These are phyloP conservation scores for Ephestia elutella DNA, from an alignment of 1,140 invertebrate genomes.

Conservation along the genomic window DNA sequence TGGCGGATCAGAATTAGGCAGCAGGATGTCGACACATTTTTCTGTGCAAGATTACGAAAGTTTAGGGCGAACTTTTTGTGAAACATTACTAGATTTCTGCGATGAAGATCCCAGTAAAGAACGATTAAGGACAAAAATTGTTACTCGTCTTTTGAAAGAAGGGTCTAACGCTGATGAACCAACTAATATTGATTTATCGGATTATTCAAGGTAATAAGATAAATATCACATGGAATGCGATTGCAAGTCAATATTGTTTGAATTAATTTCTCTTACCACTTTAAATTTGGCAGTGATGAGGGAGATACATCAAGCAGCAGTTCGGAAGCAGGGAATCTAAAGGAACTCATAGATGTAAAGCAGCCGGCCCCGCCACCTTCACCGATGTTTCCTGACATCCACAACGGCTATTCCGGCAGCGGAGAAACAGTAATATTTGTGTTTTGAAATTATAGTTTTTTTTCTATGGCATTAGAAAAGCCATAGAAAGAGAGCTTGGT, in stretches of 20 bases:
- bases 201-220: conserved; percentile 84
- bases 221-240: background rate
- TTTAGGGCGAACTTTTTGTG: conserved; percentile 92
- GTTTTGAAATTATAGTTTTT: too few relatives aligned
- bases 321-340: conserved; percentile 54
- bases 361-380: conserved; percentile 62
- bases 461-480: too few relatives aligned
- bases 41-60: conserved; percentile 80
- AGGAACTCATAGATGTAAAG: conserved; percentile 30
- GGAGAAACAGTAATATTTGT: background rate
- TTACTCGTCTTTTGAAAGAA: conserved; percentile 84
- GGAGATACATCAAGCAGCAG: conserved; percentile 84
- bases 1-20: conserved; percentile 87
- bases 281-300: conserved; percentile 77
- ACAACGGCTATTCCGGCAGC: conserved; percentile 14
- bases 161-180: conserved; percentile 92
- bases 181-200: conserved; percentile 87
- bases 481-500: too few relatives aligned
- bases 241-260: background rate
- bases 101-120: conserved; percentile 92
- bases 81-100: conserved; percentile 92
- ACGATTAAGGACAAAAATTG: conserved; percentile 84
- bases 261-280: background rate
- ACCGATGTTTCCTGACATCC: conserved; percentile 53
- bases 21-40: conserved; percentile 91